These are phyloP conservation scores for Chrysolina oricalcia DNA, from an alignment of 2,888 invertebrate genomes.

Conservation along the genomic window DNA sequence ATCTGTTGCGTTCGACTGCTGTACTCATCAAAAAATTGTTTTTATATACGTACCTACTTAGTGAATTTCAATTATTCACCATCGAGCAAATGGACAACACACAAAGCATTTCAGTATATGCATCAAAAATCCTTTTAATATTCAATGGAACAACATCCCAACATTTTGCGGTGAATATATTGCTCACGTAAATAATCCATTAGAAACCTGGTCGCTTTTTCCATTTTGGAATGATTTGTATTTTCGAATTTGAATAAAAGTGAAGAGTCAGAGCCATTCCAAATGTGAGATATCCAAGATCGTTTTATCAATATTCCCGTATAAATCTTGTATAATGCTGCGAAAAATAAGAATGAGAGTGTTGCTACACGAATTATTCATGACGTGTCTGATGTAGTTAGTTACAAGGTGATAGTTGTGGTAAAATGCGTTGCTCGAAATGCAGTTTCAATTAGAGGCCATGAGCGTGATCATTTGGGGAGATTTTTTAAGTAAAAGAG, in stretches of 20 bases:
- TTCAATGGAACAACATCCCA: slow-evolving; percentile 26
- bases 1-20: too few relatives aligned
- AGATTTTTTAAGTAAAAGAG: too few relatives aligned
- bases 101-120: not conserved
- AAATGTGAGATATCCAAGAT: slow-evolving; percentile 38
- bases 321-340: slow-evolving; percentile 29
- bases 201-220: slow-evolving; percentile 39
- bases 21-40: too few relatives aligned
- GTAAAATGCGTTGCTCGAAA: too few relatives aligned
- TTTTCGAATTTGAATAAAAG: slow-evolving; percentile 37
- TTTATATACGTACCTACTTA: too few relatives aligned
- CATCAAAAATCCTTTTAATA: slow-evolving; percentile 1
- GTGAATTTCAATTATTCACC: not conserved
- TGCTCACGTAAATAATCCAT: slow-evolving; percentile 44
- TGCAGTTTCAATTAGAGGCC: too few relatives aligned
- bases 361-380: not conserved
- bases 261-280: slow-evolving; percentile 26
- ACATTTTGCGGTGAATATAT: slow-evolving; percentile 41
- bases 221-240: slow-evolving; percentile 38
- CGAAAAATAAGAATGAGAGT: slow-evolving; percentile 7
- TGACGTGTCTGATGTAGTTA: not conserved
- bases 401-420: not conserved
- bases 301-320: slow-evolving; percentile 41
- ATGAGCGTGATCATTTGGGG: too few relatives aligned
- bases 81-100: not conserved